These are phyloP conservation scores for Cataglyphis cursor DNA, from an alignment of 2,888 invertebrate genomes.

Conservation along the genomic window DNA sequence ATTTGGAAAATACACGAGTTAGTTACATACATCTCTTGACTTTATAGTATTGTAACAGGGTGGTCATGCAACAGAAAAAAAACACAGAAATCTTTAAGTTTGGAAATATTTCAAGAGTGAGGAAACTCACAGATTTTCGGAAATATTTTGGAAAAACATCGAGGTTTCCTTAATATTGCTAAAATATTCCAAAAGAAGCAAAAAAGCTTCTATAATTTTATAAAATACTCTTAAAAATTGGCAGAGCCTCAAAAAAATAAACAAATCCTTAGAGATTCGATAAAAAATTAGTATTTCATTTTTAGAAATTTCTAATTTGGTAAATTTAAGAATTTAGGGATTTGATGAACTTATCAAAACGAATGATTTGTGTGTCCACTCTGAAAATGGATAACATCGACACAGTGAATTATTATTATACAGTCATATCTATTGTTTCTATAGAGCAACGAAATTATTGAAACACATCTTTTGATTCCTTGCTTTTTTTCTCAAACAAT, in stretches of 20 bases:
- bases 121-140: background rate
- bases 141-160: slow-evolving; percentile 8
- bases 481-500: background rate
- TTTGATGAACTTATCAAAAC: background rate
- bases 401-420: slow-evolving; percentile 39
- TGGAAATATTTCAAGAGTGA: background rate
- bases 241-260: slow-evolving; percentile 7
- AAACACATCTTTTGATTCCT: background rate
- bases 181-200: slow-evolving; percentile 18
- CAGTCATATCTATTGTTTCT: background rate
- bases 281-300: slow-evolving; percentile 25
- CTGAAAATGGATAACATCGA: slow-evolving; percentile 27
- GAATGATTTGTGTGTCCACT: slow-evolving; percentile 44
- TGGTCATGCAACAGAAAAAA: slow-evolving; percentile 34
- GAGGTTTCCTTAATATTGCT: slow-evolving; percentile 9
- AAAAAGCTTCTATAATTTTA: slow-evolving; percentile 33
- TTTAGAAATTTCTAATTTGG: slow-evolving; percentile 1
- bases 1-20: background rate
- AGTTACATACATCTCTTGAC: slow-evolving; percentile 52
- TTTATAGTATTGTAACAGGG: slow-evolving; percentile 57
- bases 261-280: slow-evolving; percentile 17
- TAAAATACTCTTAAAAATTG: slow-evolving; percentile 21
- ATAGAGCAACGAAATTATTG: slow-evolving; percentile 9
- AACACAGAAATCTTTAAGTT: background rate
- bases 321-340: slow-evolving; percentile 3